Evolutionary conservation across 2,888 invertebrate genomes (phyloP), one percentile per base, ranked within the genome.

Genomic region (Machimus rusticus): DNA sequence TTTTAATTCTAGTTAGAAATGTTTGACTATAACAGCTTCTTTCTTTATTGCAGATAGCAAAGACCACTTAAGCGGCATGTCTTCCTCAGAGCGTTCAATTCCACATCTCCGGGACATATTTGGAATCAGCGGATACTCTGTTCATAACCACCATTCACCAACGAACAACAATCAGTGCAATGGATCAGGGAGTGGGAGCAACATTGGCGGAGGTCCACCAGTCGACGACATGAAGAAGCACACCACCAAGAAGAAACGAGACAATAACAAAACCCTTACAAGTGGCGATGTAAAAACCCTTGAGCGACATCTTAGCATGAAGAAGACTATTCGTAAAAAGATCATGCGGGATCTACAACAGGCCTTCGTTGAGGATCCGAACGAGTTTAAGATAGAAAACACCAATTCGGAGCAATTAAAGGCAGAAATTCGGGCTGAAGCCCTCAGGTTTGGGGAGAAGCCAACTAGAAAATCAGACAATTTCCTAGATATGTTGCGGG

Each of bases 261-360:
- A 96, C 89, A 96, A 96, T 91, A 95, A 94, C 92, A 95, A 95
- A 91, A 94, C 95, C 2, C 93, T 95, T 90, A 93, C 94, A 16
- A 95, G 95, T 90, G 95, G 94, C 84, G 95, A 95, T 91, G 95
- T 96, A 74, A 95, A 95, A 90, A 96, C 96, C 28, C 92, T 97
- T 74, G 97, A 97, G 91, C 93, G 96, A 90, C 96, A 97, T 92
- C 94, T 97, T 90, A 96, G 96, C 91, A 97, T 97, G 97, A 97
- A 97, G 93, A 97, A 97, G 92, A 97, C 96, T 23, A 96, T 97
- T 90, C 93, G 96, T 90, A 96, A 96, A 93, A 96, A 96, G 93
- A 96, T 97, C 91, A 97, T 96, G 96, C 94, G 97, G 46, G 96
- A 96, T 92, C 94, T 97, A 90, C 95, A 96, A 91, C 96, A 96